Evolutionary conservation across 2,888 invertebrate species (phyloP).

Genomic region (Ormyrus nitidulus): DNA sequence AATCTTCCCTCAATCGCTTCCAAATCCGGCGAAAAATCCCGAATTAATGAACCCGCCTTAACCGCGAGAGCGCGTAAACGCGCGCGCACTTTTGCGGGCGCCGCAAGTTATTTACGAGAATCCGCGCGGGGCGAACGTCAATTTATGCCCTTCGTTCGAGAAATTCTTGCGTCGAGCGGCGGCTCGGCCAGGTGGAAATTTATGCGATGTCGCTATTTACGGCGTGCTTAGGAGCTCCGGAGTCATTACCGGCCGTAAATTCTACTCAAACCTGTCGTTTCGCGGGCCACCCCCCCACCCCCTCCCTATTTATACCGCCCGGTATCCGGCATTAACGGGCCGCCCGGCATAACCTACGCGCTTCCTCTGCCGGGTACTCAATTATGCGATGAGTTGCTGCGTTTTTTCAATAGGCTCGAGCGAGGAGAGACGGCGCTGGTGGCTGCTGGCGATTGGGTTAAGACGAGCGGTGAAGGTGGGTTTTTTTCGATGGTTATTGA

Average conservation of each 20-base stretch:
- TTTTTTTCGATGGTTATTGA: too few relatives aligned
- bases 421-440: too few relatives aligned
- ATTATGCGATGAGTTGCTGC: too few relatives aligned
- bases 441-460: too few relatives aligned
- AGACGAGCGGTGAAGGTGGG: too few relatives aligned
- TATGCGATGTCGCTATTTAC: conserved; percentile 31
- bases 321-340: too few relatives aligned
- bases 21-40: too few relatives aligned
- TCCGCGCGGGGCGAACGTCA: conserved; percentile 9
- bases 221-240: conserved; percentile 26
- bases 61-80: not conserved
- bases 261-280: conserved; percentile 2
- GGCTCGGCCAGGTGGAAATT: conserved; percentile 13
- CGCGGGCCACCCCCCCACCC: not conserved
- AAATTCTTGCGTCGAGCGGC: not conserved
- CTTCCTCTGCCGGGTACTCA: too few relatives aligned
- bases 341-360: too few relatives aligned
- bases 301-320: too few relatives aligned
- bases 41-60: not conserved
- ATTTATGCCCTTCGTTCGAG: not conserved
- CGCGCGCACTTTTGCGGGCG: not conserved
- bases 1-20: too few relatives aligned
- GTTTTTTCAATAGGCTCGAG: too few relatives aligned
- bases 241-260: conserved; percentile 33
- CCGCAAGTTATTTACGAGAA: conserved; percentile 24